Conservation (phyloP, 2,797 vertebrate genomes). For the Salarias fasciatus region DNA sequence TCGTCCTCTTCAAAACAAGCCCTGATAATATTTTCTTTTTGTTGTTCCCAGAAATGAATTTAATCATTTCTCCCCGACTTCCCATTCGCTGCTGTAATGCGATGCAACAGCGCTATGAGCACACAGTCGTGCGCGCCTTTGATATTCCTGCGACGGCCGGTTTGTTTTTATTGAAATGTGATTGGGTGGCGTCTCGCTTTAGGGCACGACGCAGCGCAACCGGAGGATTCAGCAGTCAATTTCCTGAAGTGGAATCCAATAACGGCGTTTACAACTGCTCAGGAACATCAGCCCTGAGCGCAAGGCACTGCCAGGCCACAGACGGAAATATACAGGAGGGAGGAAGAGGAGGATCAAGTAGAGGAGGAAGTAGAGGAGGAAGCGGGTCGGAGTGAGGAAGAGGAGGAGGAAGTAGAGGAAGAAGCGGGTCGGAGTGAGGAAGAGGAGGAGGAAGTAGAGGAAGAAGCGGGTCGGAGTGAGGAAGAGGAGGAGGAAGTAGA, state of each 20-base stretch:
- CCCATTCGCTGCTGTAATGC: slow-evolving; percentile 65
- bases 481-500: too few relatives aligned
- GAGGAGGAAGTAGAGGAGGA: too few relatives aligned
- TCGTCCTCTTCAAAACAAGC: slow-evolving; percentile 57
- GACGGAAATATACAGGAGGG: not conserved
- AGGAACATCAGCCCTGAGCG: slow-evolving; percentile 35
- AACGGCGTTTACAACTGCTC: slow-evolving; percentile 41
- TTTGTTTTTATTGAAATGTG: slow-evolving; percentile 64
- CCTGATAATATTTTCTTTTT: slow-evolving; percentile 52
- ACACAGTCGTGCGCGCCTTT: slow-evolving; percentile 41
- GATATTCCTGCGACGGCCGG: slow-evolving; percentile 38
- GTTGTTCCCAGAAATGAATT: slow-evolving; percentile 64
- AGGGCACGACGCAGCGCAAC: slow-evolving; percentile 45
- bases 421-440: too few relatives aligned
- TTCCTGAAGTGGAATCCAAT: slow-evolving; percentile 70
- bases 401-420: too few relatives aligned
- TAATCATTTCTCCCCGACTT: slow-evolving; percentile 63
- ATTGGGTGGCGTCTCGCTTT: slow-evolving; percentile 60
- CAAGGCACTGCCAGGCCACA: too few relatives aligned
- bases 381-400: too few relatives aligned
- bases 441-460: too few relatives aligned
- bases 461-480: too few relatives aligned
- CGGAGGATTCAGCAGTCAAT: slow-evolving; percentile 60
- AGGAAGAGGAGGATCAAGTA: too few relatives aligned
- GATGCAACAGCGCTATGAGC: slow-evolving; percentile 56